Evolutionary conservation across 2,113 vertebrate genomes (phyloP).

Genomic region (Ptyas mucosa): DNA sequence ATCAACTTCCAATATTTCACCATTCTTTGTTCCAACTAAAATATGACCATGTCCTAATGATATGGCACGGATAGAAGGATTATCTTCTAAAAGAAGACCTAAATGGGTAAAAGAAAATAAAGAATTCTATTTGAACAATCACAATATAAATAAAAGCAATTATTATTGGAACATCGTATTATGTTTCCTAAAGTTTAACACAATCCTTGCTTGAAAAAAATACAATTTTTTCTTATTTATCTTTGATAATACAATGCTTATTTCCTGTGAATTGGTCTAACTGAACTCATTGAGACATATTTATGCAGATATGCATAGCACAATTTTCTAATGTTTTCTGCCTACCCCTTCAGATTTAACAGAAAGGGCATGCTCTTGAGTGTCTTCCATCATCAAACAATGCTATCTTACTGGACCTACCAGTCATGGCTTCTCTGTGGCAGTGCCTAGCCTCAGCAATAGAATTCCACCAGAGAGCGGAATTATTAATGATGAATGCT

Average conservation of each 20-base stretch:
- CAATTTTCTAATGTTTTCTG: not conserved
- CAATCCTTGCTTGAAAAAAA: not conserved
- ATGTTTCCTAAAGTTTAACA: not conserved
- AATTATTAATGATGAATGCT: not conserved
- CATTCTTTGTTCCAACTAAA: slow-evolving; percentile 96
- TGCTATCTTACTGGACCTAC: not conserved
- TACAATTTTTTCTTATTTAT: not conserved
- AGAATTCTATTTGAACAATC: slow-evolving; percentile 6
- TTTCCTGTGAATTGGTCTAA: not conserved
- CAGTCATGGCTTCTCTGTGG: not conserved
- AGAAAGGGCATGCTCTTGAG: not conserved
- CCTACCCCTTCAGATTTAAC: not conserved
- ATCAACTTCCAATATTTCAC: slow-evolving; percentile 97
- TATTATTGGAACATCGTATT: not conserved
- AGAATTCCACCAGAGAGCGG: not conserved
- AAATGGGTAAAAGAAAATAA: slow-evolving; percentile 35
- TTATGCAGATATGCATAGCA: not conserved
- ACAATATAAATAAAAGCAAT: not conserved
- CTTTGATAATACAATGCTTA: not conserved
- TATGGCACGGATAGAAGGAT: slow-evolving; percentile 99
- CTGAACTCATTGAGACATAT: not conserved
- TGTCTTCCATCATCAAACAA: not conserved
- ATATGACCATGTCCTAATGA: slow-evolving; percentile 96
- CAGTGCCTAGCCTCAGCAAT: not conserved
- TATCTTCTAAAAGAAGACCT: slow-evolving; percentile 97